Base-by-base conservation (phyloP, 2,888 invertebrate genomes). In the Idaea dimidiata region DNA sequence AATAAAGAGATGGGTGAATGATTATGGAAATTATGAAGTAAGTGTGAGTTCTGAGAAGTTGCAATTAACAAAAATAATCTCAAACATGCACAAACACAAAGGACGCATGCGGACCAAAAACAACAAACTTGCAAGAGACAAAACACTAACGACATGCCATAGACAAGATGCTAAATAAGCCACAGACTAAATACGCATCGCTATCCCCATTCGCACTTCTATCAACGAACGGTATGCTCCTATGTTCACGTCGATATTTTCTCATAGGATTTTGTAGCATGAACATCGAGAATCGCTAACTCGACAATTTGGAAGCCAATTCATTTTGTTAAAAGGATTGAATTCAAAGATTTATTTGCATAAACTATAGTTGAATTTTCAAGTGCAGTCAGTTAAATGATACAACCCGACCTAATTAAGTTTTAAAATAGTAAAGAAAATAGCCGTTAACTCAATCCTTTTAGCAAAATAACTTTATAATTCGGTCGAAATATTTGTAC, bases 41-140 rank as follows among this genome's bases (percentile, higher is more conserved):
- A 43, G 14, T 43, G 10, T 43, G 14, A 14, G 43, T 43, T 43
- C 43, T 33, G 43, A 43, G 8, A 3, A 10, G 43, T 2, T 10
- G 3, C 14, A 10, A 43, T 43, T 10, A 43, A 43, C 14, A 43
- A 43, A 43, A 43, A 43, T 43, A 8, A 43, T 43, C 43, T 43
- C 8, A 43, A 43, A 6, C 43, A 43, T 43, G 43, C 14, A 14
- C 43, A 43, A 14, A 43, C 0, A 8, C 14, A 10, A 43, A 43
- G 0, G 43, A 43, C 10, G 43, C 43, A 43, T 43, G 43, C 43
- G 14, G 10, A 43, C 10, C 43, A 43, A 43, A 43, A 14, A 43
- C 43, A 43, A 43, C 43, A 43, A 17, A 57, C 57, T 57, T 57
- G 57, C 17, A 57, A n/a, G 32, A 54, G 32, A 54, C 31, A 24